phyloP scores from a whole-genome alignment of 2,888 invertebrate genomes.

The Phengaris alcon region DNA sequence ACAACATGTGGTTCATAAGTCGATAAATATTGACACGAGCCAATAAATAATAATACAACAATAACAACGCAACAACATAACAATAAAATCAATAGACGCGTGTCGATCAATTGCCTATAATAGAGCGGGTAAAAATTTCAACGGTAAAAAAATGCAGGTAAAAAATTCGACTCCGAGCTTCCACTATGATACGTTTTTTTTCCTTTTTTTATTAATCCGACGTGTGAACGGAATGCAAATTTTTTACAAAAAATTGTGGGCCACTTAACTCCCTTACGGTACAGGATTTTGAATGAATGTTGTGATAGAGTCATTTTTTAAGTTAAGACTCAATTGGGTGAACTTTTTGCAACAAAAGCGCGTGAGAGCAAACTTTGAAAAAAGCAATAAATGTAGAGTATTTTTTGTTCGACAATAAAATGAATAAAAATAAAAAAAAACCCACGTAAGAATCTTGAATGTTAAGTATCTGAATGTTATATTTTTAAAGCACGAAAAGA shows the following conservation, averaged over 20 bases:
- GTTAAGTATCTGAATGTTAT: not conserved
- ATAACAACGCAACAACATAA: not conserved
- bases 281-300: slow-evolving; percentile 53
- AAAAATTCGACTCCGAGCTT: slow-evolving; percentile 24
- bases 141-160: slow-evolving; percentile 30
- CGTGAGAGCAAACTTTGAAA: slow-evolving; percentile 41
- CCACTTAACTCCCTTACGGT: slow-evolving; percentile 59
- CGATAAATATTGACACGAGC: slow-evolving; percentile 16
- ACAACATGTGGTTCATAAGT: not conserved
- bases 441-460: not conserved
- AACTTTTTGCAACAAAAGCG: slow-evolving; percentile 46
- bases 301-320: slow-evolving; percentile 47
- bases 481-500: not conserved
- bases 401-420: not conserved
- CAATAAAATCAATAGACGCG: slow-evolving; percentile 26
- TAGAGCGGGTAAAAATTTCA: slow-evolving; percentile 29
- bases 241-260: slow-evolving; percentile 44
- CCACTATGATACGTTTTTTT: slow-evolving; percentile 31
- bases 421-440: too few relatives aligned
- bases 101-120: slow-evolving; percentile 32
- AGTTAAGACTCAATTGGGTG: slow-evolving; percentile 31
- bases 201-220: slow-evolving; percentile 47
- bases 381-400: not conserved
- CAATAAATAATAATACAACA: not conserved
- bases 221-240: slow-evolving; percentile 57